These are phyloP conservation scores for Oasisia sp. DNA, from an alignment of 2,888 invertebrate genomes.

Conservation along the genomic window DNA sequence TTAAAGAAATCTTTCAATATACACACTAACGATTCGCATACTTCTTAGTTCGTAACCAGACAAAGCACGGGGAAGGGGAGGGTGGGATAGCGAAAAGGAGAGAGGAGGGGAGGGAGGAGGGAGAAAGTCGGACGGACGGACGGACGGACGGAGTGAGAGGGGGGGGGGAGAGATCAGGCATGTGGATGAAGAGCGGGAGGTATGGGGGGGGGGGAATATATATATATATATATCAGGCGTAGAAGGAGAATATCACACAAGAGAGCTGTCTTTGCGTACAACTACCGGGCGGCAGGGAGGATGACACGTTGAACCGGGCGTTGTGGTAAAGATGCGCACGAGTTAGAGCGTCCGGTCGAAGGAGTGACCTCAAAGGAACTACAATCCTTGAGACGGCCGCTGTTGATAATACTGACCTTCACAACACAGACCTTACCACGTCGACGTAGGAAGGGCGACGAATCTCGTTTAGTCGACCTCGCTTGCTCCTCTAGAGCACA, in stretches of 20 bases:
- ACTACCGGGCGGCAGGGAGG: not conserved
- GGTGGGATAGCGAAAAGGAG: too few relatives aligned
- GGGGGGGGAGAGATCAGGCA: too few relatives aligned
- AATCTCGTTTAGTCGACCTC: not conserved
- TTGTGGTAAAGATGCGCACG: not conserved
- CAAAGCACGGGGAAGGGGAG: too few relatives aligned
- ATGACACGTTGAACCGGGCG: not conserved
- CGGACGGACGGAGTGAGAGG: too few relatives aligned
- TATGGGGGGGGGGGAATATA: too few relatives aligned
- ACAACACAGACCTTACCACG: too few relatives aligned
- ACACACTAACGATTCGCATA: not conserved
- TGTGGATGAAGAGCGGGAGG: too few relatives aligned
- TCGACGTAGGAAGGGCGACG: not conserved
- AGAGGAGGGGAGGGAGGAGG: too few relatives aligned
- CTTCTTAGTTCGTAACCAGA: not conserved
- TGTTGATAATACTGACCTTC: too few relatives aligned
- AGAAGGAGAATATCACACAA: not conserved
- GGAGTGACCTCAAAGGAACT: not conserved
- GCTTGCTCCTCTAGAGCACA: not conserved
- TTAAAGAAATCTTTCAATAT: not conserved
- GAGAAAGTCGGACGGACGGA: too few relatives aligned
- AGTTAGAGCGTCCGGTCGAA: not conserved
- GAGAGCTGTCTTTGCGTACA: not conserved
- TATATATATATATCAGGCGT: too few relatives aligned
- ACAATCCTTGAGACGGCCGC: not conserved